A percentile compares a stretch with the other conserved stretches of the same genome.
These are phyloP conservation scores for Craniophora ligustri DNA, from an alignment of 2,888 invertebrate genomes.

Conservation along the genomic window DNA sequence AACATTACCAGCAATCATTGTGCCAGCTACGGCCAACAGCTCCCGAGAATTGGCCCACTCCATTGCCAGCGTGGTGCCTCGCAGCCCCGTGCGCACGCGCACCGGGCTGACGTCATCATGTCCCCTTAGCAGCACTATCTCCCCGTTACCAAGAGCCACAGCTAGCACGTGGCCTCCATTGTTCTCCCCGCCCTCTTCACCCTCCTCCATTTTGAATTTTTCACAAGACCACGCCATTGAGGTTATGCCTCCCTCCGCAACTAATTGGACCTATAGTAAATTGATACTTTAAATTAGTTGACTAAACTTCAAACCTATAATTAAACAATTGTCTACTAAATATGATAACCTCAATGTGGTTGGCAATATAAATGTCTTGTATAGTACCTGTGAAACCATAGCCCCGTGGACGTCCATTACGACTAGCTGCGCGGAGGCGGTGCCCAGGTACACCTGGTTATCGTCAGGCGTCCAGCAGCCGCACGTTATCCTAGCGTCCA, in stretches of 20 bases:
- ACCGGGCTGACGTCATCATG: constrained; percentile 98
- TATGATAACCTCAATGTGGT: too few species aligned
- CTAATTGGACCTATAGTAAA: constrained; percentile 90
- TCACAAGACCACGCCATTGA: constrained; percentile 99
- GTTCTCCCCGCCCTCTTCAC: constrained; percentile 92
- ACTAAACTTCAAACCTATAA: too few species aligned
- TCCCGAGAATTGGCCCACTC: constrained; percentile 99
- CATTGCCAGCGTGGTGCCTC: constrained; percentile 94
- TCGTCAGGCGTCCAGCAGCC: constrained; percentile 99
- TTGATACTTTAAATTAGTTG: background rate
- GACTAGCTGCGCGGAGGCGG: constrained; percentile 97
- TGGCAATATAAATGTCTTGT: too few species aligned
- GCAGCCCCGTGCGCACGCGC: constrained; percentile 94
- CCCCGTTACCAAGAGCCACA: constrained; percentile 96
- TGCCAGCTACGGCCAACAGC: constrained; percentile 96
- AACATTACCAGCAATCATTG: constrained; percentile 82
- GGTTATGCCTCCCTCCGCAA: constrained; percentile 95
- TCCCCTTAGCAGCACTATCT: constrained; percentile 95
- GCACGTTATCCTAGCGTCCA: constrained; percentile 97
- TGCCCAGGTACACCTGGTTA: constrained; percentile 98
- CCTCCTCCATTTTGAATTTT: constrained; percentile 99
- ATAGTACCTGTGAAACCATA: constrained; percentile 96
- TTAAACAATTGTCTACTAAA: too few species aligned
- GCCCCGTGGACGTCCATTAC: constrained; percentile 99
- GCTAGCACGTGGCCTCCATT: constrained; percentile 93